Base-by-base conservation (phyloP, 2,888 invertebrate genomes). In the Sesamia inferens region DNA sequence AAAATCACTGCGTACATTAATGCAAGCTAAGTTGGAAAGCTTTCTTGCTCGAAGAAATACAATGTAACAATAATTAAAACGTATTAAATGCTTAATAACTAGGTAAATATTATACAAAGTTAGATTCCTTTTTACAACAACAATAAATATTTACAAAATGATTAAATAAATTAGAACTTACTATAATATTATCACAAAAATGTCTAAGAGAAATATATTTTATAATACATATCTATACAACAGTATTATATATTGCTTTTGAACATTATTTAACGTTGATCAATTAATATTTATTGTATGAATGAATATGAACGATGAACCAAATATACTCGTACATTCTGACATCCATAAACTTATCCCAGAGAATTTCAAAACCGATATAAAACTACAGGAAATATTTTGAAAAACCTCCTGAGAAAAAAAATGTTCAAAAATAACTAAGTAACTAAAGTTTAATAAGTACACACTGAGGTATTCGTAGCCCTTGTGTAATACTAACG, bases 101-200 rank as follows among this genome's bases (percentile, higher is more conserved):
- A 54, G 10, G 57, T 69, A 80, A 67, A 65, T 61, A 62, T 4
- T 65, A 39, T 48, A 64, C 54, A 78, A 70, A 78, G 48, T 62
- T 51, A 31, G 7, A 68, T 66, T 22, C 24, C 57, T 70, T 81
- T 71, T 73, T 74, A 84, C 71, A 76, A 74, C 68, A 76, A 72
- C 54, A 55, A 66, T 58, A 82, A 48, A 74, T 72, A 57, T 72
- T 74, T 76, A 69, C 72, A 71, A 74, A 72, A 72, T 74, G 74
- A 73, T 79, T 71, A 76, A 78, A 85, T 86, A 82, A 85, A 61
- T 80, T 78, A 78, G 64, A 10, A 55, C 70, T 78, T 78, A 78
- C 54, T 76, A 71, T 58, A 77, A 74, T 86, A 87, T 77, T 85
- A 85, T 87, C 87, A 82, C 87, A 84, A 84, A 76, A 82, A 74